Evolutionary conservation across 2,113 vertebrate genomes (phyloP).

Genomic region (Geothlypis trichas): DNA sequence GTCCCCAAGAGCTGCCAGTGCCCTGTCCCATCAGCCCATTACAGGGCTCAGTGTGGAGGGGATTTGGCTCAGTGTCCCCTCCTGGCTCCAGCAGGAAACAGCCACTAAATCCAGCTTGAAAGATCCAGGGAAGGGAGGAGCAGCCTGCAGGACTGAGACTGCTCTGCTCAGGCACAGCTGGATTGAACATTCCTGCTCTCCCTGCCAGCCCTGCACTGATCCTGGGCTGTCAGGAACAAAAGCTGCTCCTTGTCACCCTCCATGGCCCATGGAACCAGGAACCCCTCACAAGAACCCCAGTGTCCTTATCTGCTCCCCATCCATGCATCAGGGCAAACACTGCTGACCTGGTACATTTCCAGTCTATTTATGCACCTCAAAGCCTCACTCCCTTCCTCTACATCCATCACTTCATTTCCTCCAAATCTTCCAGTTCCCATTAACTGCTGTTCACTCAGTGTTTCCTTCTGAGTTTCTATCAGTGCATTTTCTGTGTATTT

Average conservation of each 20-base stretch:
- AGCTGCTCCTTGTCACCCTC: neutral
- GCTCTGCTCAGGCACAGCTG: neutral
- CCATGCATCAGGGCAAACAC: neutral
- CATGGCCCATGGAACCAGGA: fast-evolving
- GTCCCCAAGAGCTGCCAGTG: neutral
- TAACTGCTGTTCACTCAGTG: neutral
- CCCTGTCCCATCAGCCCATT: neutral
- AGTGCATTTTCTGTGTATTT: neutral
- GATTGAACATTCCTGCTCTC: neutral
- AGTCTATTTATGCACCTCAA: neutral
- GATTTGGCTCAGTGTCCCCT: neutral
- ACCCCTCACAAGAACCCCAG: neutral
- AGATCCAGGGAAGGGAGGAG: neutral
- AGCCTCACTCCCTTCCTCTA: neutral
- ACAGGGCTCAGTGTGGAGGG: neutral
- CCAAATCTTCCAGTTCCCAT: neutral
- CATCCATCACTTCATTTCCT: neutral
- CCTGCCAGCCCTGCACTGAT: neutral
- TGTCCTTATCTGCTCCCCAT: neutral
- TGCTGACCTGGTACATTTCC: neutral
- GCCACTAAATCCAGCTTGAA: neutral
- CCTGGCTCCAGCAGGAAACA: neutral
- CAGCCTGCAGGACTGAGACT: neutral
- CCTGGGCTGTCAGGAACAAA: neutral
- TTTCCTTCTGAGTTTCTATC: neutral